Conservation (phyloP, 2,113 vertebrate species). For the Calyptomena viridis region DNA sequence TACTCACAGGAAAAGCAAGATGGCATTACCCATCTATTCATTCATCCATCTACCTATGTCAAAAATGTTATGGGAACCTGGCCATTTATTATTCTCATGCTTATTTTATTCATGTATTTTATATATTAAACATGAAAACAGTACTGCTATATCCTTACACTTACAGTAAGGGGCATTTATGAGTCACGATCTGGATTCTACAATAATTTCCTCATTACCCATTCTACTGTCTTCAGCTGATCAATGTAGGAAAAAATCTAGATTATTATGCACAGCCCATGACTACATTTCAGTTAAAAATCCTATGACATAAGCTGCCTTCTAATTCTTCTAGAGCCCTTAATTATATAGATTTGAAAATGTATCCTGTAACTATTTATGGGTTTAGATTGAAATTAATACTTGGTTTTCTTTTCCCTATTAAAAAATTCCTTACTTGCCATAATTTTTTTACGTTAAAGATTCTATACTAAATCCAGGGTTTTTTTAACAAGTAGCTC, state of each 20-base stretch:
- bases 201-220: background rate
- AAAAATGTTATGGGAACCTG: background rate
- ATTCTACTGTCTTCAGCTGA: background rate
- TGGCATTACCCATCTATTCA: background rate
- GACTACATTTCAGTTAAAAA: conserved; percentile 24
- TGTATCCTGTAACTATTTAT: conserved; percentile 39
- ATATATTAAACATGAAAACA: background rate
- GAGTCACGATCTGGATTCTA: conserved; percentile 25
- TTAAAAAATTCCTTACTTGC: background rate
- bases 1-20: background rate
- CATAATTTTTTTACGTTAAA: background rate
- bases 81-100: background rate
- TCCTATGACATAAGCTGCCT: conserved; percentile 49
- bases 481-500: conserved; percentile 1
- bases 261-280: conserved; percentile 7
- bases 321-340: conserved; percentile 50
- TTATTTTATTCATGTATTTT: background rate
- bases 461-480: background rate
- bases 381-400: conserved; percentile 42
- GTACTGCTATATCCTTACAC: background rate
- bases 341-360: conserved; percentile 65
- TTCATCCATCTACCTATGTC: background rate
- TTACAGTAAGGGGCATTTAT: conserved; percentile 7
- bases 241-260: conserved; percentile 51
- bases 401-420: background rate